Conservation (phyloP, 2,797 vertebrate species). For the Sebastes elongatus region DNA sequence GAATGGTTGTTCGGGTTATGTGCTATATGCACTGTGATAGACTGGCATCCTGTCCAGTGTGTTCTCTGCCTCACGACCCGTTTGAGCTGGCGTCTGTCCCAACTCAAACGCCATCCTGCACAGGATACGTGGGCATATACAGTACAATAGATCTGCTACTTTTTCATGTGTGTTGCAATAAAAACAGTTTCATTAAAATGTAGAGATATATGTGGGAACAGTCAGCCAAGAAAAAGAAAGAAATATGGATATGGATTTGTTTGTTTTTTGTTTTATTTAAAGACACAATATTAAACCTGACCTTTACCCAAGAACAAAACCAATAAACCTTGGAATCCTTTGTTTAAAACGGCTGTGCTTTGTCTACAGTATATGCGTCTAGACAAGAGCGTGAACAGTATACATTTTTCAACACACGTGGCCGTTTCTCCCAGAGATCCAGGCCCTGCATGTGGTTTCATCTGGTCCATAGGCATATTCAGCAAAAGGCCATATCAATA, state of each 20-base stretch:
- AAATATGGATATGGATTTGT: neutral
- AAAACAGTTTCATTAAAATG: rapidly evolving
- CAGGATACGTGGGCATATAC: neutral
- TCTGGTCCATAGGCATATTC: slow-evolving; percentile 8
- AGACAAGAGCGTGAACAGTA: neutral
- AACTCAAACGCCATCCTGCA: neutral
- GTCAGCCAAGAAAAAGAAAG: neutral
- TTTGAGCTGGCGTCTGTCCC: neutral
- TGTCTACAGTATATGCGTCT: neutral
- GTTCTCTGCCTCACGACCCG: rapidly evolving
- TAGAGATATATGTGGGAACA: neutral
- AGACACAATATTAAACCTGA: neutral
- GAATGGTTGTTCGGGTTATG: neutral
- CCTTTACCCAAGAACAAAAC: neutral
- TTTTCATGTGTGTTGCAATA: neutral
- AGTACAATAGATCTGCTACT: neutral
- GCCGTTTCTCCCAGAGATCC: neutral
- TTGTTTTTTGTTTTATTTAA: neutral
- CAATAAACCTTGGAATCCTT: neutral
- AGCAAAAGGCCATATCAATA: slow-evolving; percentile 30
- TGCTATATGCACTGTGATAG: neutral
- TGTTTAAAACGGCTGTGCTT: neutral
- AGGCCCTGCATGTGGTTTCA: slow-evolving; percentile 1
- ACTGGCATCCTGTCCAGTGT: neutral
- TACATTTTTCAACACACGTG: slow-evolving; percentile 4